phyloP scores from a whole-genome alignment of 2,888 invertebrate genomes.

The Watsonalla binaria region DNA sequence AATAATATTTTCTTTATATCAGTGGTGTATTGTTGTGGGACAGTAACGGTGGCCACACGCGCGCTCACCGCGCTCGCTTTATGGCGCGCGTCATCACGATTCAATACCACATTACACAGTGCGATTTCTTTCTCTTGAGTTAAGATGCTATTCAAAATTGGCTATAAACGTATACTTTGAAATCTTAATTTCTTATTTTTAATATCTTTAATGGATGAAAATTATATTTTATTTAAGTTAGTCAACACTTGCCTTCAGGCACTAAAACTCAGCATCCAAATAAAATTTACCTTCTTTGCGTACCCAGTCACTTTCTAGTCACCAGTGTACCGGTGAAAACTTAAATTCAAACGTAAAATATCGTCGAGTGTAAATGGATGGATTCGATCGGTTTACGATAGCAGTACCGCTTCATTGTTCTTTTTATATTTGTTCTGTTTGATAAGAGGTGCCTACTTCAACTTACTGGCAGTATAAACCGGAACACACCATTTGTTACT shows the following conservation, averaged over 20 bases:
- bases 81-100: conserved; percentile 40
- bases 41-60: conserved; percentile 73
- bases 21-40: conserved; percentile 69
- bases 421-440: conserved; percentile 66
- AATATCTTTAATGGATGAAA: too few species aligned
- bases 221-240: too few species aligned
- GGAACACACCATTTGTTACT: conserved; percentile 60
- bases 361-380: conserved; percentile 43
- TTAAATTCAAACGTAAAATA: neutral
- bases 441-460: conserved; percentile 70
- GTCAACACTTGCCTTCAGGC: too few species aligned
- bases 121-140: conserved; percentile 31
- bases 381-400: conserved; percentile 47
- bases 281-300: too few species aligned
- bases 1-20: conserved; percentile 79
- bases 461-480: conserved; percentile 58
- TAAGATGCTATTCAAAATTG: neutral
- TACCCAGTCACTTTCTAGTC: too few species aligned
- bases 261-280: too few species aligned
- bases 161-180: too few species aligned
- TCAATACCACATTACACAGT: conserved; percentile 36
- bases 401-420: conserved; percentile 68
- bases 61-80: conserved; percentile 48
- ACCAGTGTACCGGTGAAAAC: too few species aligned
- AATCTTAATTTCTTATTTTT: neutral